phyloP scores from a whole-genome alignment of 2,113 vertebrate species.

The Antechinus flavipes region DNA sequence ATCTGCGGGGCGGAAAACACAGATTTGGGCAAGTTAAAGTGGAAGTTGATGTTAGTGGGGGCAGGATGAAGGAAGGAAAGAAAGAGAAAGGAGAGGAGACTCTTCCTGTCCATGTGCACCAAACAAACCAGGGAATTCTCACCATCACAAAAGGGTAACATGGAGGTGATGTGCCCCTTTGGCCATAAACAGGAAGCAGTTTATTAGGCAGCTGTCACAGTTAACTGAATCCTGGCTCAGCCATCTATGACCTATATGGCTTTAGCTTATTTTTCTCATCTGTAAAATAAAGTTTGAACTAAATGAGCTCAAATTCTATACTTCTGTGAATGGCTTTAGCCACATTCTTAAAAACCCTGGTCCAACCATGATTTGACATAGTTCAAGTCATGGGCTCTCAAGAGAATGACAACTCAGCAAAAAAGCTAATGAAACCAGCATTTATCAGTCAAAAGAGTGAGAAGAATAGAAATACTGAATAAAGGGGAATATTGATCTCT shows the following conservation, averaged over 20 bases:
- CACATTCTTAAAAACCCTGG: neutral
- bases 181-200: neutral
- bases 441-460: neutral
- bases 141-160: neutral
- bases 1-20: neutral
- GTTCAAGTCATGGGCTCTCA: neutral
- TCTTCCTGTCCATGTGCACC: neutral
- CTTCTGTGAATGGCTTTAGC: neutral
- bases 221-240: neutral
- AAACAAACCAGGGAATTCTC: neutral
- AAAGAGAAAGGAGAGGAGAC: neutral
- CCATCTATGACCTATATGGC: neutral
- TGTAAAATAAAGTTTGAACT: neutral
- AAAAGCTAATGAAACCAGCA: neutral
- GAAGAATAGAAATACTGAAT: neutral
- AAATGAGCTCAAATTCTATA: neutral
- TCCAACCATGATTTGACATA: neutral
- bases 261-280: neutral
- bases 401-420: neutral
- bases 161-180: neutral
- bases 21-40: neutral
- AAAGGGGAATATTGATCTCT: neutral
- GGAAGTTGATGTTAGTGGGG: neutral
- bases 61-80: neutral
- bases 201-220: slow-evolving; percentile 40